Base-by-base conservation (phyloP, 1,140 invertebrate species). In the Aphelenchoides avenae region DNA sequence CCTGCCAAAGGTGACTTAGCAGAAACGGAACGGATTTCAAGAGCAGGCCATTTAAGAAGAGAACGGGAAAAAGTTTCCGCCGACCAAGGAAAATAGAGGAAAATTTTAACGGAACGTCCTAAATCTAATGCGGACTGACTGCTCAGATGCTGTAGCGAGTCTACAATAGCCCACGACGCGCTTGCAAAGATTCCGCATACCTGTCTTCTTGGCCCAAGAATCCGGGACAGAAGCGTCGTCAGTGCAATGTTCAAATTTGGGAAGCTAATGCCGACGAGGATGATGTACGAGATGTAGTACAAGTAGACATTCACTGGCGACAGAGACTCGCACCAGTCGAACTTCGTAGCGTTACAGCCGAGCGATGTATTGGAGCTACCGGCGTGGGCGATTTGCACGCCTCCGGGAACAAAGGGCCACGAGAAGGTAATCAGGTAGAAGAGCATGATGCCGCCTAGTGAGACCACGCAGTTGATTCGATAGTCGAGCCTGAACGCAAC, bases 21-120 rank as follows among this genome's bases (percentile, higher is more conserved):
- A n/a, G n/a, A n/a, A n/a, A n/a, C n/a, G n/a, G n/a, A n/a, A n/a
- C n/a, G n/a, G n/a, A n/a, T n/a, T n/a, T n/a, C n/a, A n/a, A n/a
- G n/a, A n/a, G n/a, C n/a, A n/a, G n/a, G n/a, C n/a, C n/a, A n/a
- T n/a, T n/a, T n/a, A n/a, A n/a, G n/a, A n/a, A n/a, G n/a, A n/a
- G n/a, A n/a, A n/a, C n/a, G n/a, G n/a, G n/a, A n/a, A n/a, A n/a
- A n/a, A n/a, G n/a, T n/a, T n/a, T n/a, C n/a, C 66, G 37, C 20
- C 70, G 71, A 2, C 68, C 68, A 18, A 71, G 40, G 3, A 71
- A 70, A 41, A 64, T 60, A 1, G 64, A 63, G 34, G 54, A 71
- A 5, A 71, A 30, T 5, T 55, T n/a, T n/a, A n/a, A n/a, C n/a
- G n/a, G n/a, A n/a, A n/a, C n/a, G n/a, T n/a, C n/a, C n/a, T n/a